Evolutionary conservation across 2,113 vertebrate species (phyloP), one percentile per base, ranked within the genome.

Genomic region (Passer montanus): DNA sequence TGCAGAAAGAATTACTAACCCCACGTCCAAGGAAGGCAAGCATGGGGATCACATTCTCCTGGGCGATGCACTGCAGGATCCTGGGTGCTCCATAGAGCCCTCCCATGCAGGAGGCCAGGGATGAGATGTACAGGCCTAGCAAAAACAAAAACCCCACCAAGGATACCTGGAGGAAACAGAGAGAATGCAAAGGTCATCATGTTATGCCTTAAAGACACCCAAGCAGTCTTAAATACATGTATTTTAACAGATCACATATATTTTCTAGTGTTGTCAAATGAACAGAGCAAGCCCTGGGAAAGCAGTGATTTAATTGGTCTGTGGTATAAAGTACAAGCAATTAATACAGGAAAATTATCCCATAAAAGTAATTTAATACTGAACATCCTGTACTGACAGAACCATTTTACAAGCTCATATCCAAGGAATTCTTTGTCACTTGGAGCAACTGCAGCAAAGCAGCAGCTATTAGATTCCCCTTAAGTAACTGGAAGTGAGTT

Each of bases 81-180:
- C 99, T 98, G 97, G 99, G 99, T 58, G 99, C 99, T 86, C 98
- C 99, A 0, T 99, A 99, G 55, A 99, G 98, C 76, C 99, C 99
- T 35, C 99, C 99, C 99, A 99, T 99, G 93, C 99, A 99, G 97
- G 99, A 99, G 75, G 99, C 99, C 97, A 99, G 97, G 53, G 99
- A 99, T 1, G 99, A 99, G 98, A 99, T 98, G 97, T 99, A 99
- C 63, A 99, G 98, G 70, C 99, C 99, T 79, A 99, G 95, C 75
- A 99, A 98, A 98, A 99, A 99, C 84, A 99, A 98, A 98, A 99
- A 99, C 86, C 99, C 99, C 94, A 99, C 99, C 96, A 99, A 98
- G 93, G 99, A 99, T 87, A 99, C 99, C 99, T 99, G 93, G 68
- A 97, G 97, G 96, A 98, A 96, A 81, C 2, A 0, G 31, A 84